These are phyloP conservation scores for Dicentrarchus labrax DNA, from an alignment of 2,113 vertebrate species.

Conservation along the genomic window DNA sequence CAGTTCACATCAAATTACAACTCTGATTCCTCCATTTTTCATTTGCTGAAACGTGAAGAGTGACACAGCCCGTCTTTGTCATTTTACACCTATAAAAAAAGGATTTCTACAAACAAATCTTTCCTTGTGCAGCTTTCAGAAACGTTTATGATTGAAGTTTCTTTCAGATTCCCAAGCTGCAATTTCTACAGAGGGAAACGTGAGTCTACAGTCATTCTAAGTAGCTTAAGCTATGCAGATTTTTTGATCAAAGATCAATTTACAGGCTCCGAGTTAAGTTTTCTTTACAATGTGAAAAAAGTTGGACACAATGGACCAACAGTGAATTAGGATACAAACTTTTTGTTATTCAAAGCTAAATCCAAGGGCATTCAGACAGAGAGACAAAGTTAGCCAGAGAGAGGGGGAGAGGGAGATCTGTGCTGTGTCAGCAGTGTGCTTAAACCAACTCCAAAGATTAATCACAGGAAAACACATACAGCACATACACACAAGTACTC, in stretches of 20 bases:
- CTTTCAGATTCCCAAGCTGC: background rate
- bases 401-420: slow-evolving; percentile 67
- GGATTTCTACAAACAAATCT: background rate
- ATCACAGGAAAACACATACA: slow-evolving; percentile 83
- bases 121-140: background rate
- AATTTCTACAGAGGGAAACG: background rate
- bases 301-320: slow-evolving; percentile 59
- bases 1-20: background rate
- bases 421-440: slow-evolving; percentile 84
- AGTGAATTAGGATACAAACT: slow-evolving; percentile 73
- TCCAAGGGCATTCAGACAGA: slow-evolving; percentile 79
- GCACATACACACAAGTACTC: slow-evolving; percentile 63
- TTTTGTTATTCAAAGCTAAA: slow-evolving; percentile 81
- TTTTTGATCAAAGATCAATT: slow-evolving; percentile 51
- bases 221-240: slow-evolving; percentile 18
- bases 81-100: background rate
- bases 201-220: background rate
- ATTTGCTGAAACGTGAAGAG: background rate
- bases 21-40: background rate
- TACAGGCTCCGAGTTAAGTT: slow-evolving; percentile 30
- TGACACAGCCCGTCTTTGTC: background rate
- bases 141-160: background rate
- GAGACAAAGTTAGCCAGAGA: slow-evolving; percentile 75
- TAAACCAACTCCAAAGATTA: slow-evolving; percentile 85
- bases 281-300: slow-evolving; percentile 3